Evolutionary conservation across 2,113 vertebrate species (phyloP).

Genomic region (Montifringilla adamsi): DNA sequence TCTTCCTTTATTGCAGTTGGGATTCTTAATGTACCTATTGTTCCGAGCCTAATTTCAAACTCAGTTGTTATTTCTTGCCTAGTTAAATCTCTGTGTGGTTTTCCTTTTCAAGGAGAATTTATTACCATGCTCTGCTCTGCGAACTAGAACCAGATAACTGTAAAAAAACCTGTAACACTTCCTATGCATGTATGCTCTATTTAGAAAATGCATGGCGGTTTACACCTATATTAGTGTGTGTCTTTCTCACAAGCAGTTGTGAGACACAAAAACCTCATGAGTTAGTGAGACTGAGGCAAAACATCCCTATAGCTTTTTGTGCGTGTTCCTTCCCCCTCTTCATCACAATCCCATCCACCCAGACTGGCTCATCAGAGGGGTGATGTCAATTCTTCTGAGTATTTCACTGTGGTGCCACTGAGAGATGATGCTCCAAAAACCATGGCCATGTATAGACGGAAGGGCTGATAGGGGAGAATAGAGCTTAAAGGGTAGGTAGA

Average conservation of each 20-base stretch:
- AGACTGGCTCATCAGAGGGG: neutral
- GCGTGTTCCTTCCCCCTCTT: neutral
- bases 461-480: neutral
- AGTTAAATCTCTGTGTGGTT: neutral
- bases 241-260: neutral
- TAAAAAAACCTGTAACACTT: neutral
- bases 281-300: neutral
- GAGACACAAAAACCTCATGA: neutral
- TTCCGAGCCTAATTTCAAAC: neutral
- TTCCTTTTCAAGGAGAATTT: neutral
- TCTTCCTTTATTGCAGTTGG: neutral
- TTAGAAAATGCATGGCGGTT: neutral
- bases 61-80: neutral
- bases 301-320: neutral
- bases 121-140: neutral
- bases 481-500: neutral
- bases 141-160: neutral
- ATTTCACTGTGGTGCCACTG: neutral
- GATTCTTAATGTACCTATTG: neutral
- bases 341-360: neutral
- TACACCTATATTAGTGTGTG: neutral
- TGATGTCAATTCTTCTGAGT: neutral
- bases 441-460: accelerated
- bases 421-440: neutral
- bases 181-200: neutral